Evolutionary conservation across 2,888 invertebrate species (phyloP).

Genomic region (Spodoptera littoralis): DNA sequence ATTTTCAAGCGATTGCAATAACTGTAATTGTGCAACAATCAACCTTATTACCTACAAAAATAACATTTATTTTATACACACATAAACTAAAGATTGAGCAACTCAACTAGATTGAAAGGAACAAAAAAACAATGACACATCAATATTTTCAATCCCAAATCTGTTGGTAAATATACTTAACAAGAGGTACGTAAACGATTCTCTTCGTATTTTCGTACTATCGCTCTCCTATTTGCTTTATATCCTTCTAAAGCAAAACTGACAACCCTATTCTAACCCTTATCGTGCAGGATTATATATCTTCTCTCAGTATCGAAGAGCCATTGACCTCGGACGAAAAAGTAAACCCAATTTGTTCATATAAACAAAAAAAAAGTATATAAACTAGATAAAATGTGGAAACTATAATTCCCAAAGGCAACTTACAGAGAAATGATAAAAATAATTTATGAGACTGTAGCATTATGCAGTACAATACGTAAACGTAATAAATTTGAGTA

Average conservation of each 20-base stretch:
- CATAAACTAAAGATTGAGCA: too few species aligned
- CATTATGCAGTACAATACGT: slow-evolving; percentile 74
- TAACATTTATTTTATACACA: too few species aligned
- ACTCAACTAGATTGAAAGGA: too few species aligned
- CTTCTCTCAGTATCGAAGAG: slow-evolving; percentile 34
- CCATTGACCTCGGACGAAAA: slow-evolving; percentile 44
- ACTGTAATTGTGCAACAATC: too few species aligned
- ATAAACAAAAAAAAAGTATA: slow-evolving; percentile 41
- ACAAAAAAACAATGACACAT: slow-evolving; percentile 1
- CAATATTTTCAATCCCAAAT: slow-evolving; percentile 30
- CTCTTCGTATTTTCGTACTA: slow-evolving; percentile 30
- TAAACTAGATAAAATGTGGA: slow-evolving; percentile 52
- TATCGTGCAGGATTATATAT: slow-evolving; percentile 51
- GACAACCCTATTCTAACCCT: slow-evolving; percentile 50
- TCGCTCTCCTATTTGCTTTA: slow-evolving; percentile 41
- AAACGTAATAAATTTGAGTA: slow-evolving; percentile 81
- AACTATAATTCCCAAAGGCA: slow-evolving; percentile 62
- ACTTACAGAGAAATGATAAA: slow-evolving; percentile 54
- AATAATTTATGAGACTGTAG: slow-evolving; percentile 69
- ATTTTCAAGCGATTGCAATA: too few species aligned
- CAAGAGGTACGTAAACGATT: slow-evolving; percentile 27
- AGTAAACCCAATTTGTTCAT: slow-evolving; percentile 44
- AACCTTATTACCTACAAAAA: too few species aligned
- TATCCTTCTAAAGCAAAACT: slow-evolving; percentile 49
- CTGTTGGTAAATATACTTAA: slow-evolving; percentile 18